These are phyloP conservation scores for Hypotaenidia philippensis DNA, from an alignment of 2,797 vertebrate species.

Conservation along the genomic window DNA sequence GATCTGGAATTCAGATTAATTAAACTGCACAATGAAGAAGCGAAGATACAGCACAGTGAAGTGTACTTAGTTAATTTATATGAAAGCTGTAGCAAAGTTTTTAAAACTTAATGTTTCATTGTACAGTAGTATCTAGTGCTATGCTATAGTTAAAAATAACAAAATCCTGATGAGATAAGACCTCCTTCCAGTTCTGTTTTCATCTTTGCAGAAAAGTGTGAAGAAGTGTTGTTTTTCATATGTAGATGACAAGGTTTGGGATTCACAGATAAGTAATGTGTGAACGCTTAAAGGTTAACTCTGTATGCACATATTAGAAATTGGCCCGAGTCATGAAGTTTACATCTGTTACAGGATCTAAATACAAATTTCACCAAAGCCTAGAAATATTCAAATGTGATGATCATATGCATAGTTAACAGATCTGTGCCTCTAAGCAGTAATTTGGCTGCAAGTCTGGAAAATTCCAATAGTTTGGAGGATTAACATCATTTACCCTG, in stretches of 20 bases:
- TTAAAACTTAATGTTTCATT: background rate
- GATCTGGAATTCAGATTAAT: background rate
- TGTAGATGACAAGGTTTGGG: conserved; percentile 43
- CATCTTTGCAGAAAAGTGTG: conserved; percentile 41
- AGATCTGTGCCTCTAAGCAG: conserved; percentile 16
- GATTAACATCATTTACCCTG: conserved; percentile 60
- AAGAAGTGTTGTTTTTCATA: conserved; percentile 46
- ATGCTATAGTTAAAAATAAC: conserved; percentile 44
- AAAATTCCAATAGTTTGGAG: conserved; percentile 76
- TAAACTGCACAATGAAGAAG: background rate
- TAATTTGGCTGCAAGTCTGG: conserved; percentile 60
- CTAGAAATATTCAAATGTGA: conserved; percentile 62
- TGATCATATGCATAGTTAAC: conserved; percentile 57
- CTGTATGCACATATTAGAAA: conserved; percentile 16
- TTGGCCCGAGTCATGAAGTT: conserved; percentile 36
- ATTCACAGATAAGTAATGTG: conserved; percentile 62
- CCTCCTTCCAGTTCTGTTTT: conserved; percentile 58
- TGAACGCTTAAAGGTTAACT: conserved; percentile 67
- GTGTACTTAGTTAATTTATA: background rate
- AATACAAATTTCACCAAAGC: conserved; percentile 65
- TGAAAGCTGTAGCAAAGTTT: background rate
- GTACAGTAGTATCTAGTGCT: background rate
- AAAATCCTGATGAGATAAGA: conserved; percentile 28
- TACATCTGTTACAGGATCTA: conserved; percentile 62
- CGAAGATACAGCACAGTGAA: background rate